Evolutionary conservation across 2,113 vertebrate genomes (phyloP).

Genomic region (Oryzias curvinotus): DNA sequence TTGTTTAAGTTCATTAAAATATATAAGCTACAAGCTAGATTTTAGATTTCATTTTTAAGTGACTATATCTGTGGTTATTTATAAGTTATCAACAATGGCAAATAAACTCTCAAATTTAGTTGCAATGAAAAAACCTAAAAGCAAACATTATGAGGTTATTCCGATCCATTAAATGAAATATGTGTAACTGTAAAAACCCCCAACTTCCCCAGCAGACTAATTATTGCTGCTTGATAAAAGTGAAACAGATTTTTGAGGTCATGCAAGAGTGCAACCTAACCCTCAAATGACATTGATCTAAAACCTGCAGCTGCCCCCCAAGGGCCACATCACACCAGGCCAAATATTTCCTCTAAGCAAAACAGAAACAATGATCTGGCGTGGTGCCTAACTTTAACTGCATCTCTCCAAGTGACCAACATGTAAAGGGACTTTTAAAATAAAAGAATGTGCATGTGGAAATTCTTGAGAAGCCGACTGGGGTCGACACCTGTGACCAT

Average conservation of each 20-base stretch:
- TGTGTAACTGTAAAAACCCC: conserved; percentile 28
- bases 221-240: conserved; percentile 40
- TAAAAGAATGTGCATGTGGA: conserved; percentile 37
- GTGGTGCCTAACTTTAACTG: conserved; percentile 68
- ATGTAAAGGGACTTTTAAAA: conserved; percentile 59
- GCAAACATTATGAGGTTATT: too few species aligned
- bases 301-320: conserved; percentile 66
- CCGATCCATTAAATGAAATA: conserved; percentile 20
- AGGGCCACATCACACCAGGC: conserved; percentile 60
- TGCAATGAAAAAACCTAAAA: too few species aligned
- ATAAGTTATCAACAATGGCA: too few species aligned
- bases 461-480: conserved; percentile 56
- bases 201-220: conserved; percentile 35
- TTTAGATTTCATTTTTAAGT: conserved; percentile 19
- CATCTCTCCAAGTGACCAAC: conserved; percentile 49
- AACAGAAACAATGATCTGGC: conserved; percentile 75
- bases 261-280: conserved; percentile 74
- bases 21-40: conserved; percentile 36
- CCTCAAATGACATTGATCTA: conserved; percentile 63
- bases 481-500: conserved; percentile 68
- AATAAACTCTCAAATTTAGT: too few species aligned
- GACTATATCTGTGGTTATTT: conserved; percentile 6
- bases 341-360: conserved; percentile 69
- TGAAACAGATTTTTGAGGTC: conserved; percentile 64
- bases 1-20: conserved; percentile 20